Evolutionary conservation across 2,797 vertebrate genomes (phyloP).

Genomic region (Galago senegalensis): DNA sequence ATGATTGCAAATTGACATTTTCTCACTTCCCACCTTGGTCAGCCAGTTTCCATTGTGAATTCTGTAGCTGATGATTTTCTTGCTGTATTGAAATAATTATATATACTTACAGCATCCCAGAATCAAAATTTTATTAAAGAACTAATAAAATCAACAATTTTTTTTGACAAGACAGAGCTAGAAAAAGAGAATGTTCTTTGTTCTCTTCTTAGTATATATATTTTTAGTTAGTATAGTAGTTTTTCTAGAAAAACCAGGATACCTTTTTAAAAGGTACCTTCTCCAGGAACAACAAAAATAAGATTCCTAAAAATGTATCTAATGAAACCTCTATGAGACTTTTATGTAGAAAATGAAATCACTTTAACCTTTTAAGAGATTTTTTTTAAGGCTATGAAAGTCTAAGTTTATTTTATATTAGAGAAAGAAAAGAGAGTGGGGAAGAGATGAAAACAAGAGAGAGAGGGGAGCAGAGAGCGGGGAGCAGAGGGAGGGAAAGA

Average conservation of each 20-base stretch:
- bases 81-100: background rate
- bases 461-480: too few relatives aligned
- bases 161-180: background rate
- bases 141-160: background rate
- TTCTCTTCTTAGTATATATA: background rate
- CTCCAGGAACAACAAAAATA: background rate
- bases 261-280: background rate
- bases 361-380: background rate
- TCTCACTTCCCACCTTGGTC: background rate
- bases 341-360: constrained; percentile 22
- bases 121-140: background rate
- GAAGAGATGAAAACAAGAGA: too few relatives aligned
- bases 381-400: background rate
- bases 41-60: background rate
- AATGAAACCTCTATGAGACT: background rate
- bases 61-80: background rate
- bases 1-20: background rate
- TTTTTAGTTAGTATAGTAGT: background rate
- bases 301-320: background rate
- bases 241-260: background rate
- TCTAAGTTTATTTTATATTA: too few relatives aligned
- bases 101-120: background rate
- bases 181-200: background rate
- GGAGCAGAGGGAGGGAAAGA: too few relatives aligned
- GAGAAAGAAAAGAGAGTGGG: too few relatives aligned